These are phyloP conservation scores for Hesperia comma DNA, from an alignment of 2,888 invertebrate species.

Conservation along the genomic window DNA sequence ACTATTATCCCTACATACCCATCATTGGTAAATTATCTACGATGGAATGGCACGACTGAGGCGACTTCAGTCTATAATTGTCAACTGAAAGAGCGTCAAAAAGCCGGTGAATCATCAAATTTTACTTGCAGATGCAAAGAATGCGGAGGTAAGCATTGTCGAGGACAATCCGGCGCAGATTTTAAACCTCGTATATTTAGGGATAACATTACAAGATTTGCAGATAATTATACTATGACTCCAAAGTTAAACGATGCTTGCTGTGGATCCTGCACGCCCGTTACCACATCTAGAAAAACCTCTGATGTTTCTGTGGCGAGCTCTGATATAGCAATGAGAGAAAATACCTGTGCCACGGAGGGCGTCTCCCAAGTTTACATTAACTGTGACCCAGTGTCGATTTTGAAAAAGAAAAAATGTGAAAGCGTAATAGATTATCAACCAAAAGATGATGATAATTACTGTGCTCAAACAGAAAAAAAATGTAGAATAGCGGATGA, in stretches of 20 bases:
- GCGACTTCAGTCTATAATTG: conserved; percentile 34
- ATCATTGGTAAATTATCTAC: conserved; percentile 46
- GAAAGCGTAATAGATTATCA: conserved; percentile 9
- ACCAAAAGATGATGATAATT: background rate
- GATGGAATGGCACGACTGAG: conserved; percentile 50
- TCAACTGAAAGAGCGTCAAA: conserved; percentile 44
- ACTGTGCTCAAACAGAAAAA: conserved; percentile 15
- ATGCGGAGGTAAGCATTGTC: conserved; percentile 49
- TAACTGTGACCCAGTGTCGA: conserved; percentile 42
- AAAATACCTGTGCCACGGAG: background rate
- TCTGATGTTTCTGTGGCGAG: conserved; percentile 45
- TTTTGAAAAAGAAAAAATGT: conserved; percentile 43
- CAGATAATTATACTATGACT: conserved; percentile 65
- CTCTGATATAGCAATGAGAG: conserved; percentile 44
- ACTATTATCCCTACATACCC: conserved; percentile 49
- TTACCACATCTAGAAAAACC: conserved; percentile 39
- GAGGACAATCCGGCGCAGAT: conserved; percentile 37
- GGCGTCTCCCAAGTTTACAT: conserved; percentile 22
- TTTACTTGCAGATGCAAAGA: conserved; percentile 52
- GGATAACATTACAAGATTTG: conserved; percentile 61
- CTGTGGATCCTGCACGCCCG: conserved; percentile 48
- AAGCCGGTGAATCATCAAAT: conserved; percentile 24
- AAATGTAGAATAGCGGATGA: conserved; percentile 20
- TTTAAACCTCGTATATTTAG: conserved; percentile 43
- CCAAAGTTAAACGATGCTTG: conserved; percentile 53